phyloP scores from a whole-genome alignment of 2,113 vertebrate species.

The Hyla sarda region DNA sequence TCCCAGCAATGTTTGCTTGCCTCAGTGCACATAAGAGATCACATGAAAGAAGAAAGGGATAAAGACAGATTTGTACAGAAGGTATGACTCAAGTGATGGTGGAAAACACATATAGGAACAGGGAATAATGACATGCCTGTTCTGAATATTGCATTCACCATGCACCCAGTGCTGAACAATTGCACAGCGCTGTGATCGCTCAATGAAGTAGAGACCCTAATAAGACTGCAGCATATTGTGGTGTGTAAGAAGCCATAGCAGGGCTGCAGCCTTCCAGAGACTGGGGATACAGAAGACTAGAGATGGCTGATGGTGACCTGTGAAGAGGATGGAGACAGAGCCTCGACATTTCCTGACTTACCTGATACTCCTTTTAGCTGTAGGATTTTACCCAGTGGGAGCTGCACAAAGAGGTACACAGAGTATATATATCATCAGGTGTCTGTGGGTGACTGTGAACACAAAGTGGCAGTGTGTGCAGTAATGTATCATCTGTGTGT shows the following conservation, averaged over 20 bases:
- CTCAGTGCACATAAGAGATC: neutral
- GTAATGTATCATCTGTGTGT: neutral
- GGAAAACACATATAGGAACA: neutral
- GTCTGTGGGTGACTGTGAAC: constrained; percentile 8
- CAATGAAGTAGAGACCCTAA: neutral
- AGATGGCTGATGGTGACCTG: constrained; percentile 48
- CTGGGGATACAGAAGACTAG: constrained; percentile 26
- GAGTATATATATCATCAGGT: constrained; percentile 39
- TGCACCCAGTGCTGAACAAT: neutral
- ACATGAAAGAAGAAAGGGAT: neutral
- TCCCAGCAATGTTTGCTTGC: neutral
- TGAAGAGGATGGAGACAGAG: constrained; percentile 37
- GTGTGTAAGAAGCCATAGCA: neutral
- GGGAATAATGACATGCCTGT: constrained; percentile 21
- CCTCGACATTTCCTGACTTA: constrained; percentile 17
- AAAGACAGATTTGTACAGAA: neutral
- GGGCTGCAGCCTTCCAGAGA: constrained; percentile 18
- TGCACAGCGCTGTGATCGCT: too few species aligned
- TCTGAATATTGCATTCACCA: neutral
- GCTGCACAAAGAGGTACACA: constrained; percentile 49
- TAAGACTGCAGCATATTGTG: neutral
- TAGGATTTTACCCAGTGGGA: constrained; percentile 4
- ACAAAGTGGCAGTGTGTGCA: neutral
- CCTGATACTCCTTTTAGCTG: constrained; percentile 15
- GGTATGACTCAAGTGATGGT: constrained; percentile 7